Base-by-base conservation (phyloP, 2,888 invertebrate genomes). In the Drosophila subquinaria region DNA sequence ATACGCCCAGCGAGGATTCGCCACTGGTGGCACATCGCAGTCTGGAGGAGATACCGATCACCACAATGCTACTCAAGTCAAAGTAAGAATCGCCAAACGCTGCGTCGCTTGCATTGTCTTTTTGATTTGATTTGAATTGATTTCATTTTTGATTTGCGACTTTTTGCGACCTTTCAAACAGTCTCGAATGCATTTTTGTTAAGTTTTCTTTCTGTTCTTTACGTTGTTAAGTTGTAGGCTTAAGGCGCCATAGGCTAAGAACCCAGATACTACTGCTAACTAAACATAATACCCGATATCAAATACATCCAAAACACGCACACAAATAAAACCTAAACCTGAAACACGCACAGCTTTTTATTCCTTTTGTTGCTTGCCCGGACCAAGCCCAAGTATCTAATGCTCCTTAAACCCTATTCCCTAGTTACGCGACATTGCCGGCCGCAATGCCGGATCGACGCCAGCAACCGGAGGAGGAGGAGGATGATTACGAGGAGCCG, bases 1-100 rank as follows among this genome's bases (percentile, higher is more conserved):
- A 95, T 79, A 94, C 94, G 73, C 94, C 95, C 35, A 88, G 75
- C 4, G 80, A 79, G 43, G 94, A 94, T 6, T 94, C 83, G 20
- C 87, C 85, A 9, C 91, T 93, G 20, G 94, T 94, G 76, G 95
- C 95, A n/a, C 93, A 95, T 52, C 94, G 95, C 78, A 94, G 94
- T 75, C 91, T 94, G 80, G 94, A 94, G 55, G 94, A 89, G 76
- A 70, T 36, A 13, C 45, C 75, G 15, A 64, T 45, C 36, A 57
- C 30, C 20, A 15, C 62, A 10, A 50, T 67, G 75, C 67, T 89
- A 73, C 72, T 90, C 66, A 87, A 90, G 82, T 90, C 89, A 88
- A 89, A 91, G 89, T 89, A 89, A 89, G 89, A 76, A 77, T 52
- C 53, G 80, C 71, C 17, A 57, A 40, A 56, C 30, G 59, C 59